Evolutionary conservation across 2,888 invertebrate species (phyloP).

Genomic region (Drepanosiphum platanoidis): DNA sequence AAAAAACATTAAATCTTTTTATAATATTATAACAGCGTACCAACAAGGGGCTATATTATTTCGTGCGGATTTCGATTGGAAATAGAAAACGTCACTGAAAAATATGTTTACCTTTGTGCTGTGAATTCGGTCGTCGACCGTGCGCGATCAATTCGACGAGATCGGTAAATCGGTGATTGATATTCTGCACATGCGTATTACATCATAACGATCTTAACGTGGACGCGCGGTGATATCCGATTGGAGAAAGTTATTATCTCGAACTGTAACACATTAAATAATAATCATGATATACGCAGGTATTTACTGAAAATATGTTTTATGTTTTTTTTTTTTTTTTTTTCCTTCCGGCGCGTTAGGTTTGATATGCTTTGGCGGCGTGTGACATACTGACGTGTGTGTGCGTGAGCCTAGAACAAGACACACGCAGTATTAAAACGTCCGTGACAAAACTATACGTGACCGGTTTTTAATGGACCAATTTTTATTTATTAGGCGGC

Average conservation of each 20-base stretch:
- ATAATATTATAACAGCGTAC: no score
- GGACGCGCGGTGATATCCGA: background rate
- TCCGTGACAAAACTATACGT: constrained; percentile 33
- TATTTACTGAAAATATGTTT: background rate
- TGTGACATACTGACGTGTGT: background rate
- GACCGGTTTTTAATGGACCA: constrained; percentile 43
- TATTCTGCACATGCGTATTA: background rate
- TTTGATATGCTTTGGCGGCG: background rate
- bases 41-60: no score
- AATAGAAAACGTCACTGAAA: no score
- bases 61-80: no score
- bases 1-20: no score
- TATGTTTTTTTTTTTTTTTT: no score
- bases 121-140: no score
- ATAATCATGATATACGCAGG: constrained; percentile 23
- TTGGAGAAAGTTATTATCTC: constrained; percentile 36
- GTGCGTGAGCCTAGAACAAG: background rate
- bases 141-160: background rate
- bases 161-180: background rate
- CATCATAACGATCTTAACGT: background rate
- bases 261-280: constrained; percentile 28
- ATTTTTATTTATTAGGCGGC: constrained; percentile 14
- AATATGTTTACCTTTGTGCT: no score
- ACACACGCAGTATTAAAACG: constrained; percentile 1
- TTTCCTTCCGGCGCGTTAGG: background rate